phyloP scores from a whole-genome alignment of 2,888 invertebrate genomes.

The Parnassius apollo region DNA sequence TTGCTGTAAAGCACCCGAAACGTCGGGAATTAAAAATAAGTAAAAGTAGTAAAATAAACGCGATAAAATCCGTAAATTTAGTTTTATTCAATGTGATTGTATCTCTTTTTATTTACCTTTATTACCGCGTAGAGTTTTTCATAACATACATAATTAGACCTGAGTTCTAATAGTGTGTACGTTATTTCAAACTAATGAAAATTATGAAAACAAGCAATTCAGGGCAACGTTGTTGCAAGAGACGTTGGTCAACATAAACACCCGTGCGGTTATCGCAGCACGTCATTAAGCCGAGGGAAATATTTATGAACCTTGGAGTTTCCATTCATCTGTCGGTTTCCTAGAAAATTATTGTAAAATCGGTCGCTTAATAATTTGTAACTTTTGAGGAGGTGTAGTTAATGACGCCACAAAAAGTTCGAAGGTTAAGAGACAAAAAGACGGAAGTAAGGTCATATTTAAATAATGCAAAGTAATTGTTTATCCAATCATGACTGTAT shows the following conservation, averaged over 20 bases:
- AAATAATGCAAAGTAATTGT: background rate
- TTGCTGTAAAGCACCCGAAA: no score
- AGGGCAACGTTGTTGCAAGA: slow-evolving; percentile 13
- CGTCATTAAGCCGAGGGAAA: slow-evolving; percentile 6
- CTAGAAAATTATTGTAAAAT: background rate
- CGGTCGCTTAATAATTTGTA: background rate
- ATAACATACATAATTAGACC: slow-evolving; percentile 1
- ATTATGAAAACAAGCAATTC: slow-evolving; percentile 7
- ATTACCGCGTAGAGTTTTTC: background rate
- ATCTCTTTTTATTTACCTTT: no score
- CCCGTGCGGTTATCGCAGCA: background rate
- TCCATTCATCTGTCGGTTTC: background rate
- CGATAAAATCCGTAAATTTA: no score
- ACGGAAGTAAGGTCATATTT: background rate
- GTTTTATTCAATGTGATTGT: no score
- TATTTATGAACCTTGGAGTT: background rate
- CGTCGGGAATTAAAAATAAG: no score
- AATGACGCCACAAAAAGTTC: background rate
- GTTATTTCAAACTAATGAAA: background rate
- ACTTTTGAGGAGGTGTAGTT: background rate
- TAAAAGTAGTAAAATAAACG: no score
- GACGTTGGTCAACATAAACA: slow-evolving; percentile 11
- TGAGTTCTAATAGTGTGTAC: background rate
- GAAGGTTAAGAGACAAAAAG: background rate
- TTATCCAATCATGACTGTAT: background rate